Evolutionary conservation across 2,888 invertebrate genomes (phyloP).

Genomic region (Anoplius nigerrimus): DNA sequence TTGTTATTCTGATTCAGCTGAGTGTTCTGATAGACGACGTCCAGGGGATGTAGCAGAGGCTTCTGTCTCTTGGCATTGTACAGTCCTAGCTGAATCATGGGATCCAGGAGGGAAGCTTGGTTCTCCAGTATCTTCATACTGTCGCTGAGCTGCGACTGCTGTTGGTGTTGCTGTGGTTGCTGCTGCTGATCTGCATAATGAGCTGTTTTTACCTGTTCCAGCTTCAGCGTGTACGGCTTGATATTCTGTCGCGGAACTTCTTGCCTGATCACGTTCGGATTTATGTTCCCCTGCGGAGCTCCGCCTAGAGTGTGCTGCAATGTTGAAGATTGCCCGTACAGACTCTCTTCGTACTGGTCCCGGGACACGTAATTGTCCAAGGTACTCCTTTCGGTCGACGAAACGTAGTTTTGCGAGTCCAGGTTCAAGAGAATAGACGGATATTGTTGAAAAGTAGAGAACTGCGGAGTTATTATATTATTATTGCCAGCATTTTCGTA

Average conservation of each 20-base stretch:
- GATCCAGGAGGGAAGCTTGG: too few relatives aligned
- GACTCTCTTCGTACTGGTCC: neutral
- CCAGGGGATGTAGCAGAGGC: neutral
- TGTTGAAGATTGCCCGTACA: neutral
- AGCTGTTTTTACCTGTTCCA: slow-evolving; percentile 7
- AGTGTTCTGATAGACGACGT: slow-evolving; percentile 5
- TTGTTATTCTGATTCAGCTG: neutral
- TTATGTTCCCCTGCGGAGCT: neutral
- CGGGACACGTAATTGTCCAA: neutral
- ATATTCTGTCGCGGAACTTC: slow-evolving; percentile 2
- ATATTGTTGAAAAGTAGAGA: neutral
- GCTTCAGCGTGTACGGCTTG: slow-evolving; percentile 3
- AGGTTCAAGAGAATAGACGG: neutral
- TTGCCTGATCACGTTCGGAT: neutral
- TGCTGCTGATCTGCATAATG: neutral
- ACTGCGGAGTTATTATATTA: neutral
- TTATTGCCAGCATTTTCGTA: neutral
- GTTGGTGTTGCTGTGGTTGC: slow-evolving; percentile 5
- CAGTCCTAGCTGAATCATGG: too few relatives aligned
- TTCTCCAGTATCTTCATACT: neutral
- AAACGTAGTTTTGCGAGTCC: neutral
- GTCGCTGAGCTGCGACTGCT: neutral
- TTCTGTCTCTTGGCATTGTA: neutral
- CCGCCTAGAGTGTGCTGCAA: neutral
- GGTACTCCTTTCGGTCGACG: neutral